These are phyloP conservation scores for Cerceris ruficornis DNA, from an alignment of 2,888 invertebrate species.

Conservation along the genomic window DNA sequence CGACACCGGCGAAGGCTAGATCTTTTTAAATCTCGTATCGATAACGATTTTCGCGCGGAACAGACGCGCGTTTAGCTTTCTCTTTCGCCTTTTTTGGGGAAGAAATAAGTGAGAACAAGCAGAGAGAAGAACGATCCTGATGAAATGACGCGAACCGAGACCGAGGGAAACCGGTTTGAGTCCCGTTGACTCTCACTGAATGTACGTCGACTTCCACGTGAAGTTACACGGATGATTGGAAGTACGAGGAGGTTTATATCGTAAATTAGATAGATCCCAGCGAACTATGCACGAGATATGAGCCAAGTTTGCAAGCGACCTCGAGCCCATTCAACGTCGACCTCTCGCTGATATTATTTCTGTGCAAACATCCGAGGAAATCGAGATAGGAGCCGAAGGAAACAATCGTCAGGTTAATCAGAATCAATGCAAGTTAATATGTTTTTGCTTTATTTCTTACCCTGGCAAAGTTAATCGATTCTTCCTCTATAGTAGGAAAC, in stretches of 20 bases:
- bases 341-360: neutral
- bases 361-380: conserved; percentile 6
- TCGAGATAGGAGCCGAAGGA: neutral
- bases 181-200: conserved; percentile 47
- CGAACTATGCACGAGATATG: conserved; percentile 19
- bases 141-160: conserved; percentile 60
- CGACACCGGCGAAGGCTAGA: too few relatives aligned
- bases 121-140: conserved; percentile 40
- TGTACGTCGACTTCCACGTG: conserved; percentile 28
- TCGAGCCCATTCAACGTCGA: conserved; percentile 14
- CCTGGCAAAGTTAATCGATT: too few relatives aligned
- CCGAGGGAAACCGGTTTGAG: conserved; percentile 60
- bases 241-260: conserved; percentile 27
- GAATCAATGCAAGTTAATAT: neutral
- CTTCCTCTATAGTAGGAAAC: too few relatives aligned
- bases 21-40: too few relatives aligned
- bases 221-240: conserved; percentile 32
- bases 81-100: neutral
- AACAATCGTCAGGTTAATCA: neutral
- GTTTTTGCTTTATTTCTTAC: too few relatives aligned
- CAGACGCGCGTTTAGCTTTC: conserved; percentile 3
- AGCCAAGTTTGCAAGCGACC: conserved; percentile 20
- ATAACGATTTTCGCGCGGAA: neutral
- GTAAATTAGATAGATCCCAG: conserved; percentile 27
- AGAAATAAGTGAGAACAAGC: conserved; percentile 8